phyloP scores from a whole-genome alignment of 2,888 invertebrate species.

The Perdita meconis region DNA sequence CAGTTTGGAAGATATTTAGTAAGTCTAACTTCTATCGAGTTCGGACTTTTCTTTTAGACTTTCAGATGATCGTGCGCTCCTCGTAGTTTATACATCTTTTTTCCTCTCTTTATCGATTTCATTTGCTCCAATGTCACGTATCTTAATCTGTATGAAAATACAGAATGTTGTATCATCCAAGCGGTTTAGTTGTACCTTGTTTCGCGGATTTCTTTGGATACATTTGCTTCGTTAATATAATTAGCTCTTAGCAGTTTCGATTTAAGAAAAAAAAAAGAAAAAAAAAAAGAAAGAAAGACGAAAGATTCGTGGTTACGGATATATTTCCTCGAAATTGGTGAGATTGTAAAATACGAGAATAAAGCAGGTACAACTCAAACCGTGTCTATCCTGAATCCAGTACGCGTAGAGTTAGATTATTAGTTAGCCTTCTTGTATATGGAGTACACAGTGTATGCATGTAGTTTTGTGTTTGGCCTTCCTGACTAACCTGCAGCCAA shows the following conservation, averaged over 20 bases:
- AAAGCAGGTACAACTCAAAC: constrained; percentile 45
- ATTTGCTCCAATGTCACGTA: constrained; percentile 57
- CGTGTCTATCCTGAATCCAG: constrained; percentile 57
- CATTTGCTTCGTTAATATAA: background rate
- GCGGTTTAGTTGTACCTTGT: constrained; percentile 57
- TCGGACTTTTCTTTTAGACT: constrained; percentile 3
- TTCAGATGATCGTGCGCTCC: constrained; percentile 46
- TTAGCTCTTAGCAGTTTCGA: constrained; percentile 6
- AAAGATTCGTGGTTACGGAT: background rate
- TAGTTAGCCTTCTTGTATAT: constrained; percentile 82
- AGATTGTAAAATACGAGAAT: background rate
- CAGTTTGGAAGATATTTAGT: constrained; percentile 30
- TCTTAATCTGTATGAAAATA: constrained; percentile 55
- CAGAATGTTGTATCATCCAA: constrained; percentile 51
- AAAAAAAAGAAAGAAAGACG: background rate
- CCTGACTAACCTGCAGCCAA: constrained; percentile 84
- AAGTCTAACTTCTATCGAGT: constrained; percentile 4
- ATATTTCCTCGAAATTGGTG: background rate
- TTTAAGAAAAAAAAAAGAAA: background rate
- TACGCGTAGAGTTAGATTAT: constrained; percentile 76
- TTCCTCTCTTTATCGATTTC: constrained; percentile 50
- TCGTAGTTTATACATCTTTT: constrained; percentile 52
- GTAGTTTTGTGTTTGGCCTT: constrained; percentile 84
- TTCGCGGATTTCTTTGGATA: constrained; percentile 27
- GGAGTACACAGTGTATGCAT: constrained; percentile 84